phyloP scores from a whole-genome alignment of 1,140 invertebrate species.

The Trichonephila clavata region DNA sequence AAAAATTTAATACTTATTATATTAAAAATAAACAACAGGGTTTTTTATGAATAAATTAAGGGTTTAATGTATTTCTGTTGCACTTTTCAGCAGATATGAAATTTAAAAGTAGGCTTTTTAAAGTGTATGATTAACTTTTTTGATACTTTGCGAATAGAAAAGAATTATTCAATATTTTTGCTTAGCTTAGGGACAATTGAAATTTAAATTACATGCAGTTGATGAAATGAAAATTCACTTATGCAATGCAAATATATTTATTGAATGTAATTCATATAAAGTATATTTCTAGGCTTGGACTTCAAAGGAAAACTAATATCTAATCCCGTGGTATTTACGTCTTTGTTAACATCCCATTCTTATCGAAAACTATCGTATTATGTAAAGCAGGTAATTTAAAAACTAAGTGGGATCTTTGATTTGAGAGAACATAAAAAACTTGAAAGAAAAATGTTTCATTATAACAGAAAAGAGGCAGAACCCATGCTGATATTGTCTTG shows the following conservation, averaged over 20 bases:
- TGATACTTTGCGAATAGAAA: neutral
- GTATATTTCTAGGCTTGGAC: neutral
- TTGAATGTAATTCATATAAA: neutral
- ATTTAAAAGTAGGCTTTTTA: too few relatives aligned
- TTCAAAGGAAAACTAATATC: neutral
- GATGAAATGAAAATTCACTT: neutral
- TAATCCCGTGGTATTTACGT: constrained; percentile 10
- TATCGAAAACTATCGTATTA: neutral
- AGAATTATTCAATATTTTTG: neutral
- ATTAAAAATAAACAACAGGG: too few relatives aligned
- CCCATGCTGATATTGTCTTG: constrained; percentile 15
- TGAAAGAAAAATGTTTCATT: constrained; percentile 37
- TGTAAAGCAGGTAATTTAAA: constrained; percentile 19
- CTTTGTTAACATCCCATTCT: constrained; percentile 20
- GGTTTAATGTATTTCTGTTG: too few relatives aligned
- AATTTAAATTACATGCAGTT: neutral
- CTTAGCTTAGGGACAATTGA: neutral
- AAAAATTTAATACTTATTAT: too few relatives aligned
- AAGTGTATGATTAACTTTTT: neutral
- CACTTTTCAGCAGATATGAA: too few relatives aligned
- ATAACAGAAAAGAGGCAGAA: constrained; percentile 39
- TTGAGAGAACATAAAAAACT: constrained; percentile 1
- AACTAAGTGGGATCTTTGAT: constrained; percentile 20
- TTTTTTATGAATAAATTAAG: too few relatives aligned
- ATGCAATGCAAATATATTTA: neutral